Conservation (phyloP, 2,797 vertebrate species). For the Coregonus sp. region DNA sequence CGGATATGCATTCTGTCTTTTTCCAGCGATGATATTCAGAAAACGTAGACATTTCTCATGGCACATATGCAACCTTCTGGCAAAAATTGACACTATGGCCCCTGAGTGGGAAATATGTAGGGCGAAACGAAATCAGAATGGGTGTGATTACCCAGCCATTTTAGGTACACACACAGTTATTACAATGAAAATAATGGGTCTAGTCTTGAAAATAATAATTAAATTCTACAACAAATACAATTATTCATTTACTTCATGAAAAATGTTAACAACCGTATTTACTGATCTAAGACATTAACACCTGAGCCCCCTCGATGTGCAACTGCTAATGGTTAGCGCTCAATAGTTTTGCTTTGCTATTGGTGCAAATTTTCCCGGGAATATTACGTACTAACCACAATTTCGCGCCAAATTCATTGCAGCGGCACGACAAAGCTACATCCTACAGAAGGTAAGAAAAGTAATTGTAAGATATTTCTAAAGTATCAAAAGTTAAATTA, state of each 20-base stretch:
- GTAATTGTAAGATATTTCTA: background rate
- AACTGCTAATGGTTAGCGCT: slow-evolving; percentile 19
- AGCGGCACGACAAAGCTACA: background rate
- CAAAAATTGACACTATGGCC: background rate
- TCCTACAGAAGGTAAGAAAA: slow-evolving; percentile 56
- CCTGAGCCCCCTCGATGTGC: background rate
- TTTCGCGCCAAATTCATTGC: slow-evolving; percentile 76
- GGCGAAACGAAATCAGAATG: background rate
- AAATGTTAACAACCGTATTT: background rate
- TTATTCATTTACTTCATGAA: background rate
- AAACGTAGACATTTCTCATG: background rate
- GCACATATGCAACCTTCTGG: slow-evolving; percentile 15
- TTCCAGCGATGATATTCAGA: background rate
- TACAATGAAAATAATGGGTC: background rate
- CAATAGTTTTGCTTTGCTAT: slow-evolving; percentile 38
- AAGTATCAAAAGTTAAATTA: no score
- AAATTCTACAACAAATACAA: background rate
- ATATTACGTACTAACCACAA: slow-evolving; percentile 59
- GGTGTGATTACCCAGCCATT: no score
- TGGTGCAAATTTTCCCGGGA: slow-evolving; percentile 83
- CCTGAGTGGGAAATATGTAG: background rate
- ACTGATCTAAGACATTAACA: background rate
- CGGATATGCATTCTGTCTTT: background rate
- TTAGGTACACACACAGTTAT: background rate
- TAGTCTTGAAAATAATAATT: background rate